Conservation (phyloP, 2,797 vertebrate genomes). For the Coregonus sp. region DNA sequence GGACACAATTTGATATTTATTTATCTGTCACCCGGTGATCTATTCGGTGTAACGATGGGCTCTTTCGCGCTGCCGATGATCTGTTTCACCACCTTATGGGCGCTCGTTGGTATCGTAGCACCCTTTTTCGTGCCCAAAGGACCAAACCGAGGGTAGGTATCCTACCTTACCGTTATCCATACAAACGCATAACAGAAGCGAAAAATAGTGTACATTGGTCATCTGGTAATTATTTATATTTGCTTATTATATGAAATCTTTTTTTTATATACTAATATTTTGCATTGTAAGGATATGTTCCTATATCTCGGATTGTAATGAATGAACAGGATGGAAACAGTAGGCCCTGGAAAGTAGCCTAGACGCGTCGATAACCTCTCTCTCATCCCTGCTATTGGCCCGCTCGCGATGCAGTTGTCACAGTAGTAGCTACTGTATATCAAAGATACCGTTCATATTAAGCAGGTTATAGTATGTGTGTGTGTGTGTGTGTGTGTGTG, state of each 20-base stretch:
- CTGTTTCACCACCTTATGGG: slow-evolving; percentile 95
- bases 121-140: slow-evolving; percentile 96
- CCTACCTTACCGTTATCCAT: slow-evolving; percentile 5
- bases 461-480: no score
- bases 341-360: background rate
- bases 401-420: background rate
- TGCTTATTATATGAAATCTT: background rate
- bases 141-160: slow-evolving; percentile 90
- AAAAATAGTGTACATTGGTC: background rate
- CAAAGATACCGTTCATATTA: background rate
- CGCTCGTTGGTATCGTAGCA: slow-evolving; percentile 87
- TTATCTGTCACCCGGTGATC: background rate
- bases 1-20: slow-evolving; percentile 10
- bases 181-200: background rate
- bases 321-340: background rate
- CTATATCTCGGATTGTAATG: background rate
- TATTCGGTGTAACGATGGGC: slow-evolving; percentile 78
- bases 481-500: background rate
- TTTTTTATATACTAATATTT: background rate
- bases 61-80: slow-evolving; percentile 92
- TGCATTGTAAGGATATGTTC: background rate
- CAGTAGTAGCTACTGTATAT: background rate
- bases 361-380: background rate
- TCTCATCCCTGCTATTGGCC: background rate
- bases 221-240: background rate